These are phyloP conservation scores for Willisornis vidua DNA, from an alignment of 2,113 vertebrate species.

Conservation along the genomic window DNA sequence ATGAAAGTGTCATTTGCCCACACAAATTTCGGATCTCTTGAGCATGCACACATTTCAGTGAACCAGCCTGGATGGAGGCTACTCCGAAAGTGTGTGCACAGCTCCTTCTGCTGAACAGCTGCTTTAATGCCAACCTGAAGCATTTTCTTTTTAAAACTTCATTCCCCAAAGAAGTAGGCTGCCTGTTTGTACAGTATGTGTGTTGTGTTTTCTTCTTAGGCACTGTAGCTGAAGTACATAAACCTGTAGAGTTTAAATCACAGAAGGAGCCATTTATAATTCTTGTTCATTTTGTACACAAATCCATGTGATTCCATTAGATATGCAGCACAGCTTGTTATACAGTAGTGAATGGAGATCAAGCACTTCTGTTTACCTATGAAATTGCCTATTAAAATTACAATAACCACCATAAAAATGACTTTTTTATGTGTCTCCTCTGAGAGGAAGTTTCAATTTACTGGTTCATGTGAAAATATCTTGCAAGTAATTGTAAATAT, in stretches of 20 bases:
- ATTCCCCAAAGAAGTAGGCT: not conserved
- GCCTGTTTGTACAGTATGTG: not conserved
- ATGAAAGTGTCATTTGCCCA: constrained; percentile 52
- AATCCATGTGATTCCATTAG: constrained; percentile 60
- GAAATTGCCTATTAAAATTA: constrained; percentile 68
- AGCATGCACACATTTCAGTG: not conserved
- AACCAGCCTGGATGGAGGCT: not conserved
- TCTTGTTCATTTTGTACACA: constrained; percentile 67
- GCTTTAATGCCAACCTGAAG: constrained; percentile 13
- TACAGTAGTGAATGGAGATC: constrained; percentile 65
- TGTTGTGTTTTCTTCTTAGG: constrained; percentile 28
- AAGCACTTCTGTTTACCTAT: constrained; percentile 72
- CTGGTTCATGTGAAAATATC: constrained; percentile 29
- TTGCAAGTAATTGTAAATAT: constrained; percentile 52
- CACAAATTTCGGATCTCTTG: not conserved
- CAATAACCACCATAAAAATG: constrained; percentile 64
- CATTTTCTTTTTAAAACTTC: not conserved
- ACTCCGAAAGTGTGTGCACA: not conserved
- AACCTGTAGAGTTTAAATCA: constrained; percentile 46
- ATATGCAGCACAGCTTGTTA: constrained; percentile 61
- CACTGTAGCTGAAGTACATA: not conserved
- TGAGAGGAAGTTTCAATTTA: constrained; percentile 62
- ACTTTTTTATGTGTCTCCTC: constrained; percentile 58
- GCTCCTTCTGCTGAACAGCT: constrained; percentile 58
- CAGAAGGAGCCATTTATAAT: constrained; percentile 62